These are phyloP conservation scores for Parochlus steinenii DNA, from an alignment of 2,888 invertebrate species.

Conservation along the genomic window DNA sequence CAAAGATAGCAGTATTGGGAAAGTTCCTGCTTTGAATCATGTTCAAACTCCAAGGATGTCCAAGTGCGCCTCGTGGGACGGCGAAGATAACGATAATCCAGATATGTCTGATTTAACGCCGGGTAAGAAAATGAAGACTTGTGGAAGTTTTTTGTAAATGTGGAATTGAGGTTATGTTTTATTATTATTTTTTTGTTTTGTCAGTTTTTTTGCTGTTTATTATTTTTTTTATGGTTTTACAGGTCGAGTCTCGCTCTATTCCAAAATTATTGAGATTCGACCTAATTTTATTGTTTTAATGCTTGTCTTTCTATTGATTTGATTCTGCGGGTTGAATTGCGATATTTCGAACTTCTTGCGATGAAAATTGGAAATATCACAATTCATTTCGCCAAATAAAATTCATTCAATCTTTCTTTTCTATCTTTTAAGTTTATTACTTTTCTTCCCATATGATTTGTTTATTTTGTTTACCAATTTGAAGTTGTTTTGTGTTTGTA, in stretches of 20 bases:
- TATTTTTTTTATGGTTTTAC: constrained; percentile 3
- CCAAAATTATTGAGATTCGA: no score
- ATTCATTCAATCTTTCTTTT: no score
- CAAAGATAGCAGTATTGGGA: constrained; percentile 30
- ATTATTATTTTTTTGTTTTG: constrained; percentile 7
- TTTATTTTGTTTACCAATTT: no score
- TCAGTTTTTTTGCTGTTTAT: not conserved
- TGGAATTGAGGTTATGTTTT: constrained; percentile 3
- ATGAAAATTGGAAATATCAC: no score
- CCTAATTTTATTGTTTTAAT: no score
- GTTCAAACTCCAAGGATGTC: constrained; percentile 35
- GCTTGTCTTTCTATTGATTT: no score
- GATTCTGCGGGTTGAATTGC: no score
- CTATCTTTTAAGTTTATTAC: no score
- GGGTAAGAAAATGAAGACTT: constrained; percentile 29
- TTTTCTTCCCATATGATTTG: no score
- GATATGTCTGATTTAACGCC: constrained; percentile 37
- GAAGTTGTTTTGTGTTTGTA: no score
- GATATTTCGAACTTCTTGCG: no score
- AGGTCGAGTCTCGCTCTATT: constrained; percentile 4
- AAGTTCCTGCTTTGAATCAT: constrained; percentile 43
- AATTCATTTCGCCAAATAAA: no score
- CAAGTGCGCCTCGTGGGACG: constrained; percentile 56
- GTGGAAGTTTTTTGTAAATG: not conserved
- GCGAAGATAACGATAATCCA: constrained; percentile 29